Conservation (phyloP, 2,888 invertebrate genomes). For the Epinotia ramella region DNA sequence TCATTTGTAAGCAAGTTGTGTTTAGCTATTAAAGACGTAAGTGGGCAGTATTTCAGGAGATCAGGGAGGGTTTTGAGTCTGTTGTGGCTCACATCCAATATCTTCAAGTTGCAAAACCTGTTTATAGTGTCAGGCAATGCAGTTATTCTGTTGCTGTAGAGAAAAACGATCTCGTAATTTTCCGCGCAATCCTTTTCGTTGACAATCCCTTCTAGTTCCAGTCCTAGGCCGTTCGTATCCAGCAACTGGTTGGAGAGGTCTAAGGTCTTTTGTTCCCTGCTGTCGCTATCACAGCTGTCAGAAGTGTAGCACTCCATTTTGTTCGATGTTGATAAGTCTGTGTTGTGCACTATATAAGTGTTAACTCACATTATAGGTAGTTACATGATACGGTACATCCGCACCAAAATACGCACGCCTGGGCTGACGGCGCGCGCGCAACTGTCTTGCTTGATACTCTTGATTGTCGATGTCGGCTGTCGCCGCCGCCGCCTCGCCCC, state of each 20-base stretch:
- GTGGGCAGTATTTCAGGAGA: slow-evolving; percentile 89
- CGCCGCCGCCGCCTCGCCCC: slow-evolving; percentile 32
- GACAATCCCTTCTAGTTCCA: slow-evolving; percentile 86
- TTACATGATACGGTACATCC: slow-evolving; percentile 48
- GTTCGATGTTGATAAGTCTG: slow-evolving; percentile 42
- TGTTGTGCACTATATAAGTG: slow-evolving; percentile 45
- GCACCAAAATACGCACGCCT: too few species aligned
- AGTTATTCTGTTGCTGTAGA: slow-evolving; percentile 94
- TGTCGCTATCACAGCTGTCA: slow-evolving; percentile 93
- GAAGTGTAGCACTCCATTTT: slow-evolving; percentile 93
- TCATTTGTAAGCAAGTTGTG: slow-evolving; percentile 94
- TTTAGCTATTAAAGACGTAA: slow-evolving; percentile 93
- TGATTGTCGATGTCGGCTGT: too few species aligned
- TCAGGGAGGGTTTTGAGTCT: slow-evolving; percentile 91
- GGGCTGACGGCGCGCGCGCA: slow-evolving; percentile 76
- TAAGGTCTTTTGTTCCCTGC: slow-evolving; percentile 88
- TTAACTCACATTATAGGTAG: slow-evolving; percentile 65
- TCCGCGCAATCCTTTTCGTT: slow-evolving; percentile 85
- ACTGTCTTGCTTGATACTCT: slow-evolving; percentile 62
- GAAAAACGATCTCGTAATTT: slow-evolving; percentile 89
- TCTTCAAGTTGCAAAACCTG: slow-evolving; percentile 90
- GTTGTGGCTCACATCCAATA: slow-evolving; percentile 95
- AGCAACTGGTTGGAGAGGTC: slow-evolving; percentile 85
- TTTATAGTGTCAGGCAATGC: slow-evolving; percentile 87
- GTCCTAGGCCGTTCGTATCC: slow-evolving; percentile 84